Percentiles rank a stretch among this genome's conserved stretches.
Evolutionary conservation across 2,113 vertebrate species (phyloP).

Genomic region (Peromyscus leucopus): DNA sequence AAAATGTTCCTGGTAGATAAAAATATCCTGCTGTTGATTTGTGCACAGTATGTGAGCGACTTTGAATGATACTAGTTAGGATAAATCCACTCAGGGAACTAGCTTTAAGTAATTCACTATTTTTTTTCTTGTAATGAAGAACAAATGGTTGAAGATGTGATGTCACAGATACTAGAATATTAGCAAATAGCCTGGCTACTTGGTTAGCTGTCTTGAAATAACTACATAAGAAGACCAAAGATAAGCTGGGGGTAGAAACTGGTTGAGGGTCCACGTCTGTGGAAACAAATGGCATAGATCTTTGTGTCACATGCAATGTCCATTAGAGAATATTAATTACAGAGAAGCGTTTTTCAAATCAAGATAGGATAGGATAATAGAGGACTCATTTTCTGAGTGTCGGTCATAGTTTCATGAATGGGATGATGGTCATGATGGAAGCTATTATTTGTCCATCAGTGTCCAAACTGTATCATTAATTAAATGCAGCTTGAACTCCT

Average conservation of each 20-base stretch:
- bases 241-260: not conserved
- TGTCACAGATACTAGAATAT: not conserved
- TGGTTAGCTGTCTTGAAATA: not conserved
- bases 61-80: not conserved
- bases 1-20: not conserved
- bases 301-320: not conserved
- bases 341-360: not conserved
- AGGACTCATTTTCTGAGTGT: not conserved
- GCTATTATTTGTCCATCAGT: not conserved
- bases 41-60: rapidly evolving
- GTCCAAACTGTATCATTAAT: not conserved
- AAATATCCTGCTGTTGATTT: not conserved
- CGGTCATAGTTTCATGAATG: not conserved
- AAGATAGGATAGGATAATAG: not conserved
- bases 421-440: not conserved
- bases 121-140: not conserved
- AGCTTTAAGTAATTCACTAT: not conserved
- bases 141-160: not conserved
- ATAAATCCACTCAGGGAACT: not conserved
- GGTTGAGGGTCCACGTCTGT: not conserved
- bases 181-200: not conserved
- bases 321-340: not conserved
- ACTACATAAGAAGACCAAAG: not conserved
- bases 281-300: not conserved
- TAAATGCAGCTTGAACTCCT: not conserved